Base-by-base conservation (phyloP, 2,888 invertebrate genomes). In the Synergus gifuensis region DNA sequence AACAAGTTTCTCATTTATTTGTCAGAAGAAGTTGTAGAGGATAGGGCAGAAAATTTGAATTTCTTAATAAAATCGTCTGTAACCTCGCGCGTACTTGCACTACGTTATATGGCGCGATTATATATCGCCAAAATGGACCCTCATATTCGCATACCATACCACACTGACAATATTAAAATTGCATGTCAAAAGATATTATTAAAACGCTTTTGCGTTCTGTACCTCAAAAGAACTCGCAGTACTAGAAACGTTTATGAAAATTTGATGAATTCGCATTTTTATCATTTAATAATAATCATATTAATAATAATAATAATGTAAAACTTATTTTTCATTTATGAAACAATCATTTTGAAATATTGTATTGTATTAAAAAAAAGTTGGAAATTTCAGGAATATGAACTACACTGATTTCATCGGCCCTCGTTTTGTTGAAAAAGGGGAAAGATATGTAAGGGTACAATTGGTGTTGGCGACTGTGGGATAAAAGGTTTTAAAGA, bases 61-160 rank as follows among this genome's bases (percentile, higher is more conserved):
- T 87, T 82, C 83, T 77, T 62, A 76, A 63, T 82, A 76, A 85
- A 85, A 86, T 85, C 84, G 82, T 82, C 80, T 78, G 82, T 80
- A 78, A 79, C 83, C 82, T 82, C 76, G 76, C 78, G 77, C 83
- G 79, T 79, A 81, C 49, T 78, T 28, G 77, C 83, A 82, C 87
- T 85, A 83, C 85, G 86, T 86, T 86, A 85, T 83, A 85, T 84
- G 85, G 77, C 78, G 77, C 85, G 86, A 85, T 86, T 87, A 87
- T 87, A 79, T 49, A 67, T 76, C 67, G 54, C 46, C 46, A 42
- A 22, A 66, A n/a, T 44, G 73, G 77, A 82, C 78, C 78, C 83
- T 86, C 86, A 84, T 86, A 87, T 85, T 84, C 83, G 84, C 88
- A 87, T 88, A 84, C 87, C 87, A 76, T 63, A 82, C 79, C 79